A percentile compares a stretch with the other conserved stretches of the same genome.
These are phyloP conservation scores for Holothuria glaberrima DNA, from an alignment of 35 echinoderm and acorn worm species.

Conservation along the genomic window DNA sequence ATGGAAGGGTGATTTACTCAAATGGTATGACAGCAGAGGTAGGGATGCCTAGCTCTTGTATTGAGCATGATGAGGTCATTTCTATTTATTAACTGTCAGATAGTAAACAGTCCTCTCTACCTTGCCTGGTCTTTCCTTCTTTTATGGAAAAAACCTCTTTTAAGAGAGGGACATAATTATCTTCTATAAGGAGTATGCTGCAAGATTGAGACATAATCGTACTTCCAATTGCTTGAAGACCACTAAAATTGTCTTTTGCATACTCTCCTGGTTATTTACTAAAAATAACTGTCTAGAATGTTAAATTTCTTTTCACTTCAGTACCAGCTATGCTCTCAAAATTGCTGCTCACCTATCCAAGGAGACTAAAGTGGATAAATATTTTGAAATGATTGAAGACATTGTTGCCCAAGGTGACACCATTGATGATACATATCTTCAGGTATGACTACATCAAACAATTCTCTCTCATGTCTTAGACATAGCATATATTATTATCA, in stretches of 20 bases:
- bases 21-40: neutral
- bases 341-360: conserved; percentile 73
- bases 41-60: neutral
- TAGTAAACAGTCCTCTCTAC: neutral
- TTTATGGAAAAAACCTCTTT: neutral
- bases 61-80: neutral
- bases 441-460: conserved; percentile 47
- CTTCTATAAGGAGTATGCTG: no score
- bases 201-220: no score
- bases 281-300: no score
- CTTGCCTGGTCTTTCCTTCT: neutral
- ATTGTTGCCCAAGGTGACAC: conserved; percentile 87
- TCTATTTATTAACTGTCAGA: neutral
- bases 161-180: neutral
- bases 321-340: conserved; percentile 82
- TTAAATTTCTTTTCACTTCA: conserved; percentile 30
- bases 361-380: conserved; percentile 87
- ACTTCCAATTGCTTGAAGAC: no score
- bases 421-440: conserved; percentile 93
- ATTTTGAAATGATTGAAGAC: conserved; percentile 93
- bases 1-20: no score
- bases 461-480: neutral
- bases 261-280: no score
- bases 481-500: no score
- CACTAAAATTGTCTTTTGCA: no score